Evolutionary conservation across 1,140 invertebrate species (phyloP), one percentile per base, ranked within the genome.

Genomic region (Habropoda laboriosa): DNA sequence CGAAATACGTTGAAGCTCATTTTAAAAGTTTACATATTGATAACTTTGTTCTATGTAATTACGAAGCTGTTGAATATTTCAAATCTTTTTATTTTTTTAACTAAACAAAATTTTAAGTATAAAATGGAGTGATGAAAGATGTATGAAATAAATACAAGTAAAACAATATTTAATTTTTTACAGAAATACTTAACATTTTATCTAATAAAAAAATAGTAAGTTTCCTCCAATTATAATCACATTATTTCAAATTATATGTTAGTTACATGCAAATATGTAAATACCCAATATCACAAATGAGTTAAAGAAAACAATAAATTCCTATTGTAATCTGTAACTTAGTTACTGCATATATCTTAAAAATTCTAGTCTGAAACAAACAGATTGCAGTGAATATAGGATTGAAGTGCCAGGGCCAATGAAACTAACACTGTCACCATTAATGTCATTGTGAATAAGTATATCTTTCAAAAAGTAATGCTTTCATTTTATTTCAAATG

Each of bases 51-150:
- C 64, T 66, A 79, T 70, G 64, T 79, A 80, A 77, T 64, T 40
- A 51, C 47, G 30, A 81, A 78, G 73, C 55, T 83, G 72, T 86
- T 86, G 38, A 86, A 82, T 77, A 74, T 74, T 75, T 79, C 35
- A 73, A 86, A 77, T 63, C 61, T 68, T 86, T 85, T 86, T 86
- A 86, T 86, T 86, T 86, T 86, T 86, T 86, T 86, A 80, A 73
- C 51, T 70, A 53, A 80, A 58, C 38, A 49, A 51, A 76, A 79
- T 82, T 86, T 85, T 80, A 80, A 79, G 74, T 81, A 72, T 68
- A 60, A 63, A 79, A 77, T 35, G 72, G 63, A 30, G 49, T 67
- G n/a, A 73, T 85, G 67, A 72, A 51, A 79, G 53, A 82, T 84
- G 81, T 81, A 85, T 67, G 53, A 76, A 42, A 82, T 68, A 78